A percentile compares a stretch with the other conserved stretches of the same genome.
These are phyloP conservation scores for Dipodomys merriami DNA, from an alignment of 2,113 vertebrate genomes.

Conservation along the genomic window DNA sequence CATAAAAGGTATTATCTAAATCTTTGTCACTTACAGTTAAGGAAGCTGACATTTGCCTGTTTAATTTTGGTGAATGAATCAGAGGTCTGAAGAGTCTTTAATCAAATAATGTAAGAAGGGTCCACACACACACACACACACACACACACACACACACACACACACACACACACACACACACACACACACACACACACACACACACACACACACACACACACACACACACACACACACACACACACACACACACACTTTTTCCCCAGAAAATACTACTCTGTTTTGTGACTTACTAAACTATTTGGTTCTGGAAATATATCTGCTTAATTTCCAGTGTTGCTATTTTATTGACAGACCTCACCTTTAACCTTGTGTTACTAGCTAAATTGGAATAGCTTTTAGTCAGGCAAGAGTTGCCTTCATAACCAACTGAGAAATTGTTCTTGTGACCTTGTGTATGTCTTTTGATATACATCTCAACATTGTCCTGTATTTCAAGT, in stretches of 20 bases:
- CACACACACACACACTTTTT: neutral
- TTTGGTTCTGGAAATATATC: neutral
- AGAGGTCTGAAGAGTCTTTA: neutral
- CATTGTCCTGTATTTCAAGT: neutral
- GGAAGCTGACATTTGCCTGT: neutral
- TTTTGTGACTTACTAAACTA: neutral
- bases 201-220: too few species aligned
- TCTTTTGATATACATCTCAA: constrained; percentile 27
- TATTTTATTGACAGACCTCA: neutral
- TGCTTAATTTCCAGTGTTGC: neutral
- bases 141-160: too few species aligned
- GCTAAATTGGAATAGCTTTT: neutral
- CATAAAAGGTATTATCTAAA: neutral
- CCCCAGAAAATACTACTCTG: neutral
- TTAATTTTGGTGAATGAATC: neutral
- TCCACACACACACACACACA: too few species aligned
- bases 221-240: too few species aligned
- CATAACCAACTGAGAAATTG: neutral
- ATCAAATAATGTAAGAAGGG: neutral
- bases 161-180: too few species aligned
- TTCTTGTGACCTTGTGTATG: neutral
- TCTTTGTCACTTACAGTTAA: constrained; percentile 29
- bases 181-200: too few species aligned
- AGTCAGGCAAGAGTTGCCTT: neutral
- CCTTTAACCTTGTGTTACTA: neutral